Evolutionary conservation across 1,140 invertebrate species (phyloP).

Genomic region (Drepana arcuata): DNA sequence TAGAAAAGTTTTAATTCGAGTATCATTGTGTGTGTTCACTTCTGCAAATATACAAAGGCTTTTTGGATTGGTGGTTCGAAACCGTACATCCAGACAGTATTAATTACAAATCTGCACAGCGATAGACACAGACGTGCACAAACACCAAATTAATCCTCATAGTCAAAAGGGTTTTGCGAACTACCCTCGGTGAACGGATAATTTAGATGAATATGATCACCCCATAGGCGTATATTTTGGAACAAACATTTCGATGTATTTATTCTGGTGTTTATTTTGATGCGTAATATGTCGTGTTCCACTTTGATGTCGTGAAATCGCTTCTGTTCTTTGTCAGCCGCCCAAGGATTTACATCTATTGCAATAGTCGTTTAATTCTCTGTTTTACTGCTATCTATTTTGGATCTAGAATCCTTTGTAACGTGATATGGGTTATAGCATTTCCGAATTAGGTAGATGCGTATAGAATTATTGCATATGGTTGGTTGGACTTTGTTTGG

Average conservation of each 20-base stretch:
- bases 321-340: constrained; percentile 64
- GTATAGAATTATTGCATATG: constrained; percentile 69
- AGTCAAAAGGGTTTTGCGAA: constrained; percentile 55
- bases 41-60: constrained; percentile 10
- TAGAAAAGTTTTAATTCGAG: constrained; percentile 44
- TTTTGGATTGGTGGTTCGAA: too few relatives aligned
- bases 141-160: constrained; percentile 61
- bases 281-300: constrained; percentile 70
- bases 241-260: constrained; percentile 69
- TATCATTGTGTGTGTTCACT: constrained; percentile 20
- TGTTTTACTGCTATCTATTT: constrained; percentile 58
- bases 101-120: constrained; percentile 48
- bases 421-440: constrained; percentile 38
- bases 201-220: constrained; percentile 67
- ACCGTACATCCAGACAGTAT: too few relatives aligned
- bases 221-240: constrained; percentile 58
- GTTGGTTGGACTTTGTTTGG: constrained; percentile 69
- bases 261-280: constrained; percentile 69
- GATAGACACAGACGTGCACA: constrained; percentile 37
- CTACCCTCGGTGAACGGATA: constrained; percentile 59
- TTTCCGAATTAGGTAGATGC: constrained; percentile 20
- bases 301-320: constrained; percentile 71
- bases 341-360: constrained; percentile 62
- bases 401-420: constrained; percentile 54
- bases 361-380: constrained; percentile 49